Evolutionary conservation across 92 coral and sea anemone genomes (phyloP).

Genomic region (Meandrina meandrites): DNA sequence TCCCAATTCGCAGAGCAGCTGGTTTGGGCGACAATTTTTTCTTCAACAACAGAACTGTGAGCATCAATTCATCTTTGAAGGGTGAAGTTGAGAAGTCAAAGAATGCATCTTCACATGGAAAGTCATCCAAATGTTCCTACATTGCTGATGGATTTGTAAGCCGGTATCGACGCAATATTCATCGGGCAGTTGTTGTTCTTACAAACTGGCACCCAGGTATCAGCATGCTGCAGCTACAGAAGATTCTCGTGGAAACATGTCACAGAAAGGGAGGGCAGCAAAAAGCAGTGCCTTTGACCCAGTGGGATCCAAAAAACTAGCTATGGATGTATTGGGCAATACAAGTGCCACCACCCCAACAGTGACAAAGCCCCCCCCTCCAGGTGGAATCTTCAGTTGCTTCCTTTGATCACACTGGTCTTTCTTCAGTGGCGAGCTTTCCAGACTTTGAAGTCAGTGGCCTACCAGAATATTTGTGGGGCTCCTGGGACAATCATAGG

Average conservation of each 20-base stretch:
- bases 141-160: slow-evolving; percentile 19
- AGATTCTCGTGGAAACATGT: too few relatives aligned
- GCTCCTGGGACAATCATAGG: slow-evolving; percentile 43
- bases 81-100: slow-evolving; percentile 42
- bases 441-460: slow-evolving; percentile 39
- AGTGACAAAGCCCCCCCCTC: slow-evolving; percentile 8
- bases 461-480: slow-evolving; percentile 29
- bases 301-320: slow-evolving; percentile 13
- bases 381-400: slow-evolving; percentile 14
- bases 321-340: not conserved
- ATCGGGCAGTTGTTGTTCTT: slow-evolving; percentile 52
- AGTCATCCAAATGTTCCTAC: slow-evolving; percentile 54
- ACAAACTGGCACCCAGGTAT: slow-evolving; percentile 44
- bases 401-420: slow-evolving; percentile 16
- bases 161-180: slow-evolving; percentile 41
- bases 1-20: slow-evolving; percentile 28
- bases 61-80: slow-evolving; percentile 29
- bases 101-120: slow-evolving; percentile 38
- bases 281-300: slow-evolving; percentile 21
- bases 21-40: slow-evolving; percentile 30
- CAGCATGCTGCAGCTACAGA: slow-evolving; percentile 35
- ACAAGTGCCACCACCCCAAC: not conserved
- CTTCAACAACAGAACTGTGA: slow-evolving; percentile 26
- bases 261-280: not conserved
- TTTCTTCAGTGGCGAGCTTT: slow-evolving; percentile 27